Evolutionary conservation across 2,113 vertebrate species (phyloP), one percentile per base, ranked within the genome.

Genomic region (Donacobius atricapilla): DNA sequence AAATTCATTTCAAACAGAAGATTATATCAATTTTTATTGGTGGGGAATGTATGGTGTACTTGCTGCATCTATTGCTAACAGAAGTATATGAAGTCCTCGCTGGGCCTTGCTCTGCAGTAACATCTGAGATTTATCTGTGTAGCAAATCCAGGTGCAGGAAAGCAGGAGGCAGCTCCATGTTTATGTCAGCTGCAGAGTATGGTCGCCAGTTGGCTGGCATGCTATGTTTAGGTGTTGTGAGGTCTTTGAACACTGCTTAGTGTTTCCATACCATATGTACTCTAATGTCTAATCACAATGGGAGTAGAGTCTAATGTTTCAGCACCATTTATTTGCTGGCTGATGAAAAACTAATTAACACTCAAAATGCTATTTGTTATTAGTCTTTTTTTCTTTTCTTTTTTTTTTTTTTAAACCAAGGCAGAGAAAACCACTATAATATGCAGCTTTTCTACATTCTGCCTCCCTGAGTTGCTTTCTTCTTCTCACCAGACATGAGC

Each of bases 221-320:
- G 57, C 65, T 72, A 65, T 75, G 61, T 94, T 89, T 76, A 65
- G 65, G 77, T 4, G 0, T 60, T 84, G 51, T 30, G 42, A 87
- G 73, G 89, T 79, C 89, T 65, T 91, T 73, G 50, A 65, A 87
- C 72, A 54, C 7, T 0, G 10, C 50, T 75, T 69, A 71, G 82
- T 94, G 73, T 79, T 92, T 91, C 84, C 57, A 76, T 85, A 69
- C 69, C 80, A 87, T 92, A 91, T 84, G 91, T 79, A 93, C 64
- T 65, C 80, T 42, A 89, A 35, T 87, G 79, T 37, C 37, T 81
- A 48, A 65, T 84, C 93, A 79, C 57, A 40, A 79, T 33, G 23
- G 73, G 37, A 84, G 39, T 50, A 73, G 42, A n/a, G 37, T 27
- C 45, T 65, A 58, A 44, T 65, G 31, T 82, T 91, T 84, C 87